A percentile compares a stretch with the other conserved stretches of the same genome.
Evolutionary conservation across 2,888 invertebrate genomes (phyloP).

Genomic region (Acanthacorydalis orientalis): DNA sequence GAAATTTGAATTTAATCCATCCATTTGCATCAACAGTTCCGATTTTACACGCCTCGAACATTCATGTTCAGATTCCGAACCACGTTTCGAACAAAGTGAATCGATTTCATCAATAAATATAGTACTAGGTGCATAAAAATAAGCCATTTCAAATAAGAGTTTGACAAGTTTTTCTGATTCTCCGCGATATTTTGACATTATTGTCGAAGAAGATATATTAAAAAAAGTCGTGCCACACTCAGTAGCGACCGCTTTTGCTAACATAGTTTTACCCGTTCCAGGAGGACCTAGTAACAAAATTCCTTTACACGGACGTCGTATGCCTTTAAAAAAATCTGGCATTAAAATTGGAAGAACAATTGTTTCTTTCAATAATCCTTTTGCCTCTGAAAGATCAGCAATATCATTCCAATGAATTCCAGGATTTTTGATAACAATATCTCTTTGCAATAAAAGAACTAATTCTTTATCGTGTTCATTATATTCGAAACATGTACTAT

Average conservation of each 20-base stretch:
- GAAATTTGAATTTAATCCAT: conserved; percentile 46
- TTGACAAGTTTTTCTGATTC: conserved; percentile 81
- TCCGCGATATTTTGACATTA: conserved; percentile 80
- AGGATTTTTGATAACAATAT: conserved; percentile 68
- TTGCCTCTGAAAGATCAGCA: conserved; percentile 56
- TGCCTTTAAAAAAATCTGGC: conserved; percentile 79
- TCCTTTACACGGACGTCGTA: conserved; percentile 69
- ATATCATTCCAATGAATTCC: conserved; percentile 69
- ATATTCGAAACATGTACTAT: conserved; percentile 73
- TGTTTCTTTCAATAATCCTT: conserved; percentile 66
- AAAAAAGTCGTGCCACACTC: conserved; percentile 81
- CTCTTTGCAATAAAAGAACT: conserved; percentile 80
- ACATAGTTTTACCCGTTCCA: conserved; percentile 64
- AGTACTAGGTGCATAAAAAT: conserved; percentile 76
- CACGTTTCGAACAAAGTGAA: conserved; percentile 65
- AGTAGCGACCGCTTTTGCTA: conserved; percentile 76
- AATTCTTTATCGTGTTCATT: conserved; percentile 74
- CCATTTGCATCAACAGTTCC: conserved; percentile 73
- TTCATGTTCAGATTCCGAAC: conserved; percentile 75
- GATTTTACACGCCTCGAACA: conserved; percentile 74
- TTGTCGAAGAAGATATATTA: conserved; percentile 71
- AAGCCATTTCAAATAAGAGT: conserved; percentile 75
- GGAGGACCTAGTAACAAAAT: conserved; percentile 50
- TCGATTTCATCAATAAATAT: conserved; percentile 88
- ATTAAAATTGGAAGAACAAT: conserved; percentile 73